phyloP scores from a whole-genome alignment of 2,113 vertebrate species.

The Coryphaenoides rupestris region DNA sequence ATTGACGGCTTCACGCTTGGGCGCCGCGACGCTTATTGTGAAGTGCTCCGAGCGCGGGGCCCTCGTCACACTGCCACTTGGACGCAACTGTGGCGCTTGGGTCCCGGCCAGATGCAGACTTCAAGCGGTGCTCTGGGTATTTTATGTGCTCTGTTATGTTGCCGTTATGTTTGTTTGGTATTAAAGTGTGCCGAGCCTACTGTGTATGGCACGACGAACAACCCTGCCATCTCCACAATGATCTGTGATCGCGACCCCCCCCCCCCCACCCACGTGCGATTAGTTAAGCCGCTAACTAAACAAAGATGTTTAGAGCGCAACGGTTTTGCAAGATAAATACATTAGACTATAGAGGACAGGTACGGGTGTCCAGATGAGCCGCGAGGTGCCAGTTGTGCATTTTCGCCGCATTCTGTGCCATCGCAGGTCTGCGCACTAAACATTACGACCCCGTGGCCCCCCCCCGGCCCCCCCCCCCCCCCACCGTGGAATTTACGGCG shows the following conservation, averaged over 20 bases:
- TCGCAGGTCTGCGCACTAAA: slow-evolving; percentile 51
- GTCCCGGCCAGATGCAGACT: slow-evolving; percentile 28
- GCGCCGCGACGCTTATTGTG: slow-evolving; percentile 30
- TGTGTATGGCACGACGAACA: neutral
- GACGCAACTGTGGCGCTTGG: slow-evolving; percentile 36
- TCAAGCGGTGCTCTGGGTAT: slow-evolving; percentile 22
- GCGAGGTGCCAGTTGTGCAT: too few species aligned
- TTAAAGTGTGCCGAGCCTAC: slow-evolving; percentile 5
- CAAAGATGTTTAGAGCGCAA: too few species aligned
- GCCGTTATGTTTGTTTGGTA: slow-evolving; percentile 15
- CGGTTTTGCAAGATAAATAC: too few species aligned
- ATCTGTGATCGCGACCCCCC: too few species aligned
- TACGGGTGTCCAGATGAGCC: too few species aligned
- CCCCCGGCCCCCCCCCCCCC: too few species aligned
- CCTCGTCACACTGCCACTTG: slow-evolving; percentile 47
- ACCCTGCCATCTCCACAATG: too few species aligned
- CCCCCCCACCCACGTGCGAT: too few species aligned
- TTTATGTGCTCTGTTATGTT: slow-evolving; percentile 20
- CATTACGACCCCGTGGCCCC: too few species aligned
- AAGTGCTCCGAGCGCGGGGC: slow-evolving; percentile 32
- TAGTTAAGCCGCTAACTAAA: too few species aligned
- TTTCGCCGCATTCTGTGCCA: too few species aligned
- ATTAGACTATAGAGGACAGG: too few species aligned
- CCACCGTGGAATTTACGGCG: slow-evolving; percentile 46
- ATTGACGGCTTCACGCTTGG: slow-evolving; percentile 53